Base-by-base conservation (phyloP, 2,888 invertebrate species). In the Troides oblongomaculatus region DNA sequence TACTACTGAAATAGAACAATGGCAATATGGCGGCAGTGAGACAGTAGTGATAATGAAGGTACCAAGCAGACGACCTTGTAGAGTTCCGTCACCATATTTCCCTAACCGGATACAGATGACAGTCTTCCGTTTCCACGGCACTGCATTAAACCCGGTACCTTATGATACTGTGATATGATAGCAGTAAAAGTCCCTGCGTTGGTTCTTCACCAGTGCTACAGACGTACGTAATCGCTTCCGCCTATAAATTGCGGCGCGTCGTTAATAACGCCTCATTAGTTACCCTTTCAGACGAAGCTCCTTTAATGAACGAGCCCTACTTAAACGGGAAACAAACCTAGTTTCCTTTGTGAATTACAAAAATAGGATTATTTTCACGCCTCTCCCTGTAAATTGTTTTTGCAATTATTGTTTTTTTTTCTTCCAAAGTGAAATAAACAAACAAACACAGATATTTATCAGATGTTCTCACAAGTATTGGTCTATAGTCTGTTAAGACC, bases 201-300 rank as follows among this genome's bases (percentile, higher is more conserved):
- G 12, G 1, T 14, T 5, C 30, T 1, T 2, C 46, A 12, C 2
- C 14, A 46, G 46, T 1, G 4, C 2, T 0, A 17, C 4, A 46
- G 46, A 46, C 14, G 14, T 12, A 46, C 46, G 14, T 46, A 46
- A 46, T 3, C 68, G 68, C 68, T 63, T 43, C 46, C 39, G 53
- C 62, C 14, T 62, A 4, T 58, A n/a, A 18, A 43, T 57, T 50
- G 46, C 12, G 23, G 46, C 50, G n/a, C 14, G 12, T 21, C n/a
- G 62, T 59, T 62, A 65, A 50, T 62, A 65, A 65, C 57, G 69
- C 30, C 65, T 65, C 69, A 69, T 65, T 69, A 65, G 69, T 65
- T 69, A 65, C 65, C 64, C 65, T 69, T 65, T 65, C 43, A 65
- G 65, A 65, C 69, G 65, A 65, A 65, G 57, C 62, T 61, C 58